phyloP scores from a whole-genome alignment of 2,888 invertebrate species.

The Drosophila atripex region DNA sequence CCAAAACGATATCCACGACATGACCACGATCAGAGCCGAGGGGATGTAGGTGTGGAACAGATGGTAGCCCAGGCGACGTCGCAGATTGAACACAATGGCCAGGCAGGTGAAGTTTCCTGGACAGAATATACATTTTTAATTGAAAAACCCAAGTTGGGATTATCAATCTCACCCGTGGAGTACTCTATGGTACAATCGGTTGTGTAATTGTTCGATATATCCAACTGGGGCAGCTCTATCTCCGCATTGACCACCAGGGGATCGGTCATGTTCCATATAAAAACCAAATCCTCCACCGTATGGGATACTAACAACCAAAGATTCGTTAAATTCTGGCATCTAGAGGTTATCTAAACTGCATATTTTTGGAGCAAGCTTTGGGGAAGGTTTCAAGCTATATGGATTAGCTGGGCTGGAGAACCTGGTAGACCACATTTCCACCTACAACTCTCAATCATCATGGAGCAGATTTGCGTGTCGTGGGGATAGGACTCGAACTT shows the following conservation, averaged over 20 bases:
- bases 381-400: constrained; percentile 15
- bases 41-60: constrained; percentile 96
- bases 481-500: constrained; percentile 97
- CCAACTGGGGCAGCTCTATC: constrained; percentile 94
- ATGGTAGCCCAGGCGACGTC: constrained; percentile 93
- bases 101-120: constrained; percentile 94
- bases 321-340: no score
- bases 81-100: constrained; percentile 93
- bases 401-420: background rate
- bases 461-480: constrained; percentile 95
- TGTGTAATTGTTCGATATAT: constrained; percentile 93
- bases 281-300: constrained; percentile 96
- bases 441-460: constrained; percentile 98
- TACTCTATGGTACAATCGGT: constrained; percentile 97
- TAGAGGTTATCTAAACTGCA: background rate
- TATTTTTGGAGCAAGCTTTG: background rate
- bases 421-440: constrained; percentile 63
- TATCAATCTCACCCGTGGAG: constrained; percentile 86
- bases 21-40: constrained; percentile 95
- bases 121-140: background rate
- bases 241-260: constrained; percentile 95
- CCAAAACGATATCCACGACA: constrained; percentile 99
- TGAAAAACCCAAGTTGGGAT: background rate
- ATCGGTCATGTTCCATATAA: constrained; percentile 96
- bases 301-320: constrained; percentile 20